phyloP scores from a whole-genome alignment of 2,113 vertebrate genomes.

The Corythornis madagascariensis region DNA sequence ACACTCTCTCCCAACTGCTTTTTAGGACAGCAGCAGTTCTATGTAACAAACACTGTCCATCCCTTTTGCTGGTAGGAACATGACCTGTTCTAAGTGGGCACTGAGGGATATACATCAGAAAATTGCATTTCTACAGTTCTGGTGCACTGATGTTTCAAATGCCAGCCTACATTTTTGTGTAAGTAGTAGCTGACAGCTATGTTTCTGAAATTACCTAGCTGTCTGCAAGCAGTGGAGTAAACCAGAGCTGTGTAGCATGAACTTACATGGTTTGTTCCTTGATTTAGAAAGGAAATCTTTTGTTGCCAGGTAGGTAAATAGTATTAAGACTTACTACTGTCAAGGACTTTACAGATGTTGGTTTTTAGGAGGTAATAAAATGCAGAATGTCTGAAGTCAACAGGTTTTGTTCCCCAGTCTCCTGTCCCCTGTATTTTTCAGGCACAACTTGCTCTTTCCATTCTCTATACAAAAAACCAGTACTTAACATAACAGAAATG shows the following conservation, averaged over 20 bases:
- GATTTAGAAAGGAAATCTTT: background rate
- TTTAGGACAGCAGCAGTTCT: background rate
- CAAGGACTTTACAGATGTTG: background rate
- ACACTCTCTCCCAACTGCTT: background rate
- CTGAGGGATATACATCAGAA: background rate
- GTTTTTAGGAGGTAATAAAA: background rate
- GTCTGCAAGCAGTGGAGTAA: background rate
- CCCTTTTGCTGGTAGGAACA: background rate
- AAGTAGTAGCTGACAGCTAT: background rate
- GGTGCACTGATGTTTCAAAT: background rate
- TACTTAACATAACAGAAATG: accelerated
- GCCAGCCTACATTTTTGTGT: background rate
- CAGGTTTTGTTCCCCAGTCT: accelerated
- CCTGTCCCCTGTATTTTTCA: background rate
- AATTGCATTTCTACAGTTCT: background rate
- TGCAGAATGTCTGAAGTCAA: background rate
- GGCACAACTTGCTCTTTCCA: background rate
- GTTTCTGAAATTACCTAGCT: background rate
- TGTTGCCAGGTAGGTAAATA: background rate
- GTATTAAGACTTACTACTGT: background rate
- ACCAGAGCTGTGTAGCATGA: background rate
- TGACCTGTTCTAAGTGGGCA: background rate
- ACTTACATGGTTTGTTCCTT: accelerated
- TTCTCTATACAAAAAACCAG: background rate
- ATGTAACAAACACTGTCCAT: no score